Percentiles rank a stretch among this genome's conserved stretches.
Conservation (phyloP, 2,797 vertebrate species). For the Diceros bicornis region DNA sequence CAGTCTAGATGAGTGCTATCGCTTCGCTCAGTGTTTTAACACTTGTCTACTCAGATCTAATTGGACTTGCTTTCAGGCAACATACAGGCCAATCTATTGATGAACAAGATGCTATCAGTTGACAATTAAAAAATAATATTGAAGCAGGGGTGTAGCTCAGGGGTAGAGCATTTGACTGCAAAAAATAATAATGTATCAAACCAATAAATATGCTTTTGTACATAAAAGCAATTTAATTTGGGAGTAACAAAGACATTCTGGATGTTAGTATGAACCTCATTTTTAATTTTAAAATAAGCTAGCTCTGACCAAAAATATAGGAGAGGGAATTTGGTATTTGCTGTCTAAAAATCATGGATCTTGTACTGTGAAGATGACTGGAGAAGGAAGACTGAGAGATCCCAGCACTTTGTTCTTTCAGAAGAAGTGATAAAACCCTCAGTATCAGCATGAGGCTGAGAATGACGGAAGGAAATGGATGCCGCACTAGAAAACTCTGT, state of each 20-base stretch:
- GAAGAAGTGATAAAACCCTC: neutral
- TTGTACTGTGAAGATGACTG: neutral
- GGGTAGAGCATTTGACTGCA: slow-evolving; percentile 88
- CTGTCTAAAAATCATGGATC: neutral
- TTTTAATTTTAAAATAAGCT: slow-evolving; percentile 16
- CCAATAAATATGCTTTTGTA: neutral
- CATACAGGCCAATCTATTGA: neutral
- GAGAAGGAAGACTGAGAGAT: neutral
- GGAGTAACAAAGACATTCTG: neutral
- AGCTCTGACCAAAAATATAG: neutral
- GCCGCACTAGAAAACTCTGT: neutral
- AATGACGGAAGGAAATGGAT: neutral
- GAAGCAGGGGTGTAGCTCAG: slow-evolving; percentile 83
- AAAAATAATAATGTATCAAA: neutral
- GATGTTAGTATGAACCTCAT: neutral
- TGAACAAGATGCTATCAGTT: neutral
- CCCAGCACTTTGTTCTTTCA: neutral
- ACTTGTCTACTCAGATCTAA: neutral
- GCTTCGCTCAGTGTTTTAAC: neutral
- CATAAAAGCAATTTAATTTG: neutral
- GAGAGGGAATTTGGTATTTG: neutral
- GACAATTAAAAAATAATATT: neutral
- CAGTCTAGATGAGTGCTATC: neutral
- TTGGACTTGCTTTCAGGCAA: neutral
- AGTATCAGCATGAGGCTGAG: neutral